phyloP scores from a whole-genome alignment of 2,888 invertebrate genomes.

The Lypha dubia region DNA sequence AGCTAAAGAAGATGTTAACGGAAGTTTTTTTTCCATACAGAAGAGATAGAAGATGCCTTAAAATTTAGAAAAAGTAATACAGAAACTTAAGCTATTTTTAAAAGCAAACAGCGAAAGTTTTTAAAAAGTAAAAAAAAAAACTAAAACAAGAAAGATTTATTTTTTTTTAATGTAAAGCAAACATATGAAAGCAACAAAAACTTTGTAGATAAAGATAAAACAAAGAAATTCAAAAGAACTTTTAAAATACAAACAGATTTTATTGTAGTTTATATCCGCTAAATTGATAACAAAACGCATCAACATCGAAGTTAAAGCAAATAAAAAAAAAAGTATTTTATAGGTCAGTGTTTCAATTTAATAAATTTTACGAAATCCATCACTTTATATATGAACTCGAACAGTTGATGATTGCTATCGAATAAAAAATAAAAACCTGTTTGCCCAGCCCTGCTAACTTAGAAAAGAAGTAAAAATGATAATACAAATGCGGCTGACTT shows the following conservation, averaged over 20 bases:
- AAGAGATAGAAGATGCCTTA: background rate
- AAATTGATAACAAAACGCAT: constrained; percentile 15
- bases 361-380: constrained; percentile 18
- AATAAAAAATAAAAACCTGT: background rate
- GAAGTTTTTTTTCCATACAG: background rate
- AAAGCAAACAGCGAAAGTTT: constrained; percentile 48
- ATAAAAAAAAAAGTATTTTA: constrained; percentile 2
- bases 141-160: background rate
- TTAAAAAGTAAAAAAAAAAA: background rate
- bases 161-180: constrained; percentile 10
- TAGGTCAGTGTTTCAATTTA: constrained; percentile 54
- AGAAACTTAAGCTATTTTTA: constrained; percentile 13
- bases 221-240: constrained; percentile 47
- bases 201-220: constrained; percentile 31
- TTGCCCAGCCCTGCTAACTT: constrained; percentile 45
- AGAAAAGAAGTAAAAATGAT: constrained; percentile 12
- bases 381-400: background rate
- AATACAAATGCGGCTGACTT: no score
- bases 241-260: constrained; percentile 34
- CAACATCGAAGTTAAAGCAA: background rate
- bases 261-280: constrained; percentile 36
- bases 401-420: background rate
- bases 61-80: constrained; percentile 7
- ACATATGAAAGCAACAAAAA: constrained; percentile 18
- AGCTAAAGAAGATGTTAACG: constrained; percentile 15